Conservation (phyloP, 2,888 invertebrate genomes). For the Watsonalla binaria region DNA sequence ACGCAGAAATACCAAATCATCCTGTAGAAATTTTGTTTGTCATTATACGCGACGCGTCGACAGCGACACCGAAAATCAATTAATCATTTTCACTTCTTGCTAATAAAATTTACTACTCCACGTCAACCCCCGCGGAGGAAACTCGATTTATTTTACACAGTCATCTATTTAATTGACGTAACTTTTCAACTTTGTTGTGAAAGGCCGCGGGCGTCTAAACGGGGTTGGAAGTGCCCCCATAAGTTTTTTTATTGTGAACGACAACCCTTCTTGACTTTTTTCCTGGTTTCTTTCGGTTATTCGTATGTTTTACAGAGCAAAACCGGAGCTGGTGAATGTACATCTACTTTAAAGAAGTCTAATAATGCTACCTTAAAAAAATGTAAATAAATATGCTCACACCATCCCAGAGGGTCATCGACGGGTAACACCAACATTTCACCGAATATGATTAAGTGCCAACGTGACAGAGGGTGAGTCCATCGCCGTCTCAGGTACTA, state of each 20-base stretch:
- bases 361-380: too few relatives aligned
- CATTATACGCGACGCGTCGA: constrained; percentile 28
- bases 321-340: too few relatives aligned
- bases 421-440: too few relatives aligned
- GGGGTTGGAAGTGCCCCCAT: constrained; percentile 20
- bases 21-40: constrained; percentile 37
- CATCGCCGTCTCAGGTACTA: too few relatives aligned
- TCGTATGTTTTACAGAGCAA: constrained; percentile 2
- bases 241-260: constrained; percentile 28
- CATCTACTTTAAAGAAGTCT: too few relatives aligned
- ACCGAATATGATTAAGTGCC: too few relatives aligned
- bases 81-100: constrained; percentile 41
- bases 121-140: constrained; percentile 33
- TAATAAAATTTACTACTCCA: constrained; percentile 50
- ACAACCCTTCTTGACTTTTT: constrained; percentile 20
- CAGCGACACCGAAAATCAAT: constrained; percentile 32
- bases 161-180: constrained; percentile 51
- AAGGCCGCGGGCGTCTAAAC: constrained; percentile 16
- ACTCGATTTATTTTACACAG: constrained; percentile 42
- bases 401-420: too few relatives aligned
- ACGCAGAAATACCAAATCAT: constrained; percentile 21
- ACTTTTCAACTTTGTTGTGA: constrained; percentile 29
- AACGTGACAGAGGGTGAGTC: too few relatives aligned
- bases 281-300: constrained; percentile 6
- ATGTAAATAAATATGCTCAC: too few relatives aligned